Conservation (phyloP, 1,140 invertebrate species). For the Ostrea edulis region DNA sequence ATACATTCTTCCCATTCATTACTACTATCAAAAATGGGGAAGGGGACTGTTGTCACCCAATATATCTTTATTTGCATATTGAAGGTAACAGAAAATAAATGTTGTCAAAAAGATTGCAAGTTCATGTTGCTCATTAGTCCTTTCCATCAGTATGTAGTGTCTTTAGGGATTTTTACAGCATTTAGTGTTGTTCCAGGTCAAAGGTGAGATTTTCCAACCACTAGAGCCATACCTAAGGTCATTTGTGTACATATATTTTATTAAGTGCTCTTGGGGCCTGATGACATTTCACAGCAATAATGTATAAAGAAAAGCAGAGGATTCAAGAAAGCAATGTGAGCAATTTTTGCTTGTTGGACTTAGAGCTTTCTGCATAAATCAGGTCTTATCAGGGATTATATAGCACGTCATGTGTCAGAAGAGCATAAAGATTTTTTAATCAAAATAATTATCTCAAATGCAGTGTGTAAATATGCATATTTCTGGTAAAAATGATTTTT, state of each 20-base stretch:
- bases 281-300: constrained; percentile 9
- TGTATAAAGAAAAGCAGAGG: not conserved
- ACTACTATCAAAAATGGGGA: too few species aligned
- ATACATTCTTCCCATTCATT: too few species aligned
- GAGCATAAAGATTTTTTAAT: constrained; percentile 19
- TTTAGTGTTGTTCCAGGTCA: constrained; percentile 32
- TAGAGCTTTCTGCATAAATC: not conserved
- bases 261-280: not conserved
- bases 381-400: constrained; percentile 14
- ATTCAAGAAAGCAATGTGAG: not conserved
- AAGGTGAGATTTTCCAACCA: constrained; percentile 16
- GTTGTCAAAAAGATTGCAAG: too few species aligned
- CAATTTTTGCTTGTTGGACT: not conserved
- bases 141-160: not conserved
- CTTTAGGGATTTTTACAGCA: constrained; percentile 24
- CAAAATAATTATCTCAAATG: constrained; percentile 30
- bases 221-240: not conserved
- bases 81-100: too few species aligned
- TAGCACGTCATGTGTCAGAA: not conserved
- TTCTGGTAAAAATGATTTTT: constrained; percentile 30
- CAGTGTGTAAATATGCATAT: constrained; percentile 27
- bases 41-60: too few species aligned
- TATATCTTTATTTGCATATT: too few species aligned
- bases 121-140: constrained; percentile 1
- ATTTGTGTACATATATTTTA: constrained; percentile 22